phyloP scores from a whole-genome alignment of 2,888 invertebrate genomes.

The Steromphala cineraria region DNA sequence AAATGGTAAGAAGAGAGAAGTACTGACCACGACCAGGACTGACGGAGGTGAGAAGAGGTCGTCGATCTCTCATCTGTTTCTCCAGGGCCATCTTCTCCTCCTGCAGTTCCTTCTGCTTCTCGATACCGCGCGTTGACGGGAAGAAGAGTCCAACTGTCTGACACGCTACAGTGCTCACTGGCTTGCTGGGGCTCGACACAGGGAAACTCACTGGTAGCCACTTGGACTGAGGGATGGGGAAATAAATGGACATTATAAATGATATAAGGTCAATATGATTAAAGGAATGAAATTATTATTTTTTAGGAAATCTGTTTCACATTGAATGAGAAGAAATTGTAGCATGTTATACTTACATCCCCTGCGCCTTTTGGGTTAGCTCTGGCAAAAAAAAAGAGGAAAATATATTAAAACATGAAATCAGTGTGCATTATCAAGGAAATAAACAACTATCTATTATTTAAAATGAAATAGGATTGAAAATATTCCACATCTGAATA shows the following conservation, averaged over 20 bases:
- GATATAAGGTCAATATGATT: background rate
- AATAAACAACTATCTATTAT: background rate
- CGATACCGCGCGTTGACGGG: conserved; percentile 71
- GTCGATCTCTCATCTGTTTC: conserved; percentile 71
- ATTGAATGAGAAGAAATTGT: too few species aligned
- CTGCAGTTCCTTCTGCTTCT: conserved; percentile 63
- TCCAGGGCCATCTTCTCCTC: conserved; percentile 68
- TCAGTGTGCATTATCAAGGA: background rate
- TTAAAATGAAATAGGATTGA: too few species aligned
- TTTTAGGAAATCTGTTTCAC: background rate
- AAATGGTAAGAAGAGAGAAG: background rate
- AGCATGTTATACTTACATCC: background rate
- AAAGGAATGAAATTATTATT: too few species aligned
- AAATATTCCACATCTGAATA: too few species aligned
- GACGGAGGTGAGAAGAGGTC: conserved; percentile 72
- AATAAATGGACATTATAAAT: background rate
- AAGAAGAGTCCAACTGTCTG: conserved; percentile 75
- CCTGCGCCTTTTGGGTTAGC: conserved; percentile 30
- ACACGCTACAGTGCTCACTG: conserved; percentile 57
- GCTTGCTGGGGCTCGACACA: conserved; percentile 31
- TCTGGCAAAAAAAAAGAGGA: conserved; percentile 22
- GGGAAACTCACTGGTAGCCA: conserved; percentile 61
- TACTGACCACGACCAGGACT: conserved; percentile 74
- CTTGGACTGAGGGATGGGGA: conserved; percentile 40
- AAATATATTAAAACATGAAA: too few species aligned